These are phyloP conservation scores for Sarcophaga subvicina DNA, from an alignment of 2,888 invertebrate genomes.

Conservation along the genomic window DNA sequence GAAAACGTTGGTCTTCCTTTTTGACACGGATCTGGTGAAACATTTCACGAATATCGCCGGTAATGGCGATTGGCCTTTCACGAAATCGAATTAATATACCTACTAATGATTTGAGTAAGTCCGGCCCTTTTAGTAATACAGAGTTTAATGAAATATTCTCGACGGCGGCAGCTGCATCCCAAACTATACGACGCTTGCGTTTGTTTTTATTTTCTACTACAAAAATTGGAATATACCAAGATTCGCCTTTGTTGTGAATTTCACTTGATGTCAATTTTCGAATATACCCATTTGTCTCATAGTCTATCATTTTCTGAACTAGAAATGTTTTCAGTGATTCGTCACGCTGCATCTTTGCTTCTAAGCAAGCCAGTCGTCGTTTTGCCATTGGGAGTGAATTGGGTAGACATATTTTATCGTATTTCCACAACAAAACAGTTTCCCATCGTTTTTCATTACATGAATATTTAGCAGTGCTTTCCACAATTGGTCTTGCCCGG, in stretches of 20 bases:
- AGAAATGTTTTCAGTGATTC: constrained; percentile 26
- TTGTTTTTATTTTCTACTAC: no score
- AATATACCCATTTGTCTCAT: constrained; percentile 49
- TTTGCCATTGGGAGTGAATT: constrained; percentile 53
- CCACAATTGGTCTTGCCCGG: constrained; percentile 48
- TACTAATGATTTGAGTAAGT: no score
- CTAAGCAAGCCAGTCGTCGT: constrained; percentile 39
- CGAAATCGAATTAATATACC: no score
- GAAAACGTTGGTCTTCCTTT: no score
- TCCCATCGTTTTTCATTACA: constrained; percentile 51
- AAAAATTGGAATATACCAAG: constrained; percentile 48
- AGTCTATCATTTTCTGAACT: constrained; percentile 39
- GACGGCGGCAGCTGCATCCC: no score
- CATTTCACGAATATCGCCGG: no score
- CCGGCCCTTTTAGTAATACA: no score
- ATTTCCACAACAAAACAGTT: constrained; percentile 53
- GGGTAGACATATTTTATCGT: constrained; percentile 35
- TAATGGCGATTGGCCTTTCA: no score
- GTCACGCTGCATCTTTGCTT: constrained; percentile 48
- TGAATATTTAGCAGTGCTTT: constrained; percentile 42
- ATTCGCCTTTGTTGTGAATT: constrained; percentile 23
- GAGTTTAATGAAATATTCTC: no score
- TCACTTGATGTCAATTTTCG: constrained; percentile 32
- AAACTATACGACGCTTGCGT: no score
- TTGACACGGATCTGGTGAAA: no score